Base-by-base conservation (phyloP, 2,888 invertebrate genomes). In the Yponomeuta cagnagella region DNA sequence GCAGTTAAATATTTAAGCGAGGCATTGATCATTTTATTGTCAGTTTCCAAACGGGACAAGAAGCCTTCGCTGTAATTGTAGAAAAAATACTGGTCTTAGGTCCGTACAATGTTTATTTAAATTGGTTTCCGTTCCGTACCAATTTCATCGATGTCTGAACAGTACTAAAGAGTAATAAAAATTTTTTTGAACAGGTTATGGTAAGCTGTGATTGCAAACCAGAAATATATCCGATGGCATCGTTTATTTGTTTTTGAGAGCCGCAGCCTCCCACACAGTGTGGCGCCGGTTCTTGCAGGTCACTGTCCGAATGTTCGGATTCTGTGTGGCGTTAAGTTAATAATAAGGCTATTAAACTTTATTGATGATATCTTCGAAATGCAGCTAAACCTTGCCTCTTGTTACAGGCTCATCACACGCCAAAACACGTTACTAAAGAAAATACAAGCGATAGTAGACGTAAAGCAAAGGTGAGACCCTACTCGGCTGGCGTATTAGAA, bases 401-500 rank as follows among this genome's bases (percentile, higher is more conserved):
- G 52, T 71, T 71, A 12, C 66, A 72, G 71, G 23, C 43, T 33
- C 65, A 68, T 52, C 58, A 68, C 76, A 76, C 79, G 76, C 76
- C 76, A 74, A 89, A 87, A 79, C 85, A 83, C 74, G 85, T 78
- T 76, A 76, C 74, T 70, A 89, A 89, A 74, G 86, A 90, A 79
- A 85, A 82, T 73, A 71, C 64, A 15, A 78, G 76, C 74, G 89
- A 89, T 77, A 31, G 3, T 10, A 75, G 88, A 58, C 88, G 88
- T 69, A 91, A 89, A 76, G 77, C 83, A 48, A 91, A 90, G 81
- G 79, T 83, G 72, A 83, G 91, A 73, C 90, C 90, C 80, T 87
- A 86, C 83, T 89, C 92, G 74, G 88, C 90, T 58, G 85, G 91
- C 70, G 82, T 89, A 73, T 84, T 92, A 72, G 90, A 89, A 80